Evolutionary conservation across 2,888 invertebrate species (phyloP), one percentile per base, ranked within the genome.

Genomic region (Lysandra coridon): DNA sequence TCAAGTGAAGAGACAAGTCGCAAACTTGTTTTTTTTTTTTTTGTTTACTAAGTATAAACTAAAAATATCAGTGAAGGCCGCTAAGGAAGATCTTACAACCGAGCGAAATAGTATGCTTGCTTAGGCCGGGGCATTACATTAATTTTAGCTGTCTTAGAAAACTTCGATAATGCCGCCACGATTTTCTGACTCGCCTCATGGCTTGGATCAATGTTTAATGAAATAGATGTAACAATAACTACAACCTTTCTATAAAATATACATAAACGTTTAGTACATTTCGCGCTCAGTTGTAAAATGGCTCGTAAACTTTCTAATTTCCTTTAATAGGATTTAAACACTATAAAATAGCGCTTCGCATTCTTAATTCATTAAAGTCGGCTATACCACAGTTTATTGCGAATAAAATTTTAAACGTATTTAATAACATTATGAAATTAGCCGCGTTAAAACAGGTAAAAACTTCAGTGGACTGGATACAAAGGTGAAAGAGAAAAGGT

Each of bases 331-430:
- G 88, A 90, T 91, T 90, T 89, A 91, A 87, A 87, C 87, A 85
- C 88, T 86, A 90, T 92, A 92, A 92, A 86, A 87, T 89, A 88
- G 88, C 87, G 87, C 78, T 88, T 89, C 87, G 91, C 91, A 91
- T 91, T 90, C 91, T 91, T 92, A 92, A 92, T 93, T 93, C 90
- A 93, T 93, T 92, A 91, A 92, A 91, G 88, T 92, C 91, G 86
- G 89, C 90, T 30, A 75, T 44, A 75, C n/a, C 44, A 49, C 23
- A 23, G 75, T 44, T 44, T 75, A 75, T 75, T 12, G 44, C 75
- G 49, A 49, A 75, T 75, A 75, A 69, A 69, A 37, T 1, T 69
- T 33, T 33, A 69, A 10, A 75, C 49, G 44, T 75, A 7, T 23
- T 74, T 44, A 7, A 44, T 74, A 49, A 49, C 75, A 30, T 69